A percentile compares a stretch with the other conserved stretches of the same genome.
phyloP scores from a whole-genome alignment of 1,140 invertebrate species.

The Glossosoma conforme region DNA sequence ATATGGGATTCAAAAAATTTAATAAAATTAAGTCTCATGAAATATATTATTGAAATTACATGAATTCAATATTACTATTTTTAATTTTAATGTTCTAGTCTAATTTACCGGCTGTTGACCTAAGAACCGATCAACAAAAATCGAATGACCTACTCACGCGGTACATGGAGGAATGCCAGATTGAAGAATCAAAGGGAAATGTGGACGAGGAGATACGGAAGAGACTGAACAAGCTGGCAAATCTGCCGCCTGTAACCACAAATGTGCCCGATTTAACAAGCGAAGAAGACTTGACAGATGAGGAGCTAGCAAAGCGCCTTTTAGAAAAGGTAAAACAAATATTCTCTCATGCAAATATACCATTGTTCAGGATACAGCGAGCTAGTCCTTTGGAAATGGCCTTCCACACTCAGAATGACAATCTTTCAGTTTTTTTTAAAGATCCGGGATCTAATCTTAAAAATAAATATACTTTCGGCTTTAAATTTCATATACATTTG shows the following conservation, averaged over 20 bases:
- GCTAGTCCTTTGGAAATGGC: too few species aligned
- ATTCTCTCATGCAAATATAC: too few species aligned
- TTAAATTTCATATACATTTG: too few species aligned
- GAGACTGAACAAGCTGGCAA: constrained; percentile 50
- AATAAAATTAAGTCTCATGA: constrained; percentile 7
- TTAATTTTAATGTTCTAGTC: constrained; percentile 33
- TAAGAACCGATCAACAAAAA: constrained; percentile 57
- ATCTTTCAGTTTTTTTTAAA: too few species aligned
- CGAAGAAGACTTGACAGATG: constrained; percentile 37
- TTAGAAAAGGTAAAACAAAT: constrained; percentile 24
- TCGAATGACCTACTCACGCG: constrained; percentile 56
- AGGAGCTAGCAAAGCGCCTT: constrained; percentile 41
- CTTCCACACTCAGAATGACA: too few species aligned
- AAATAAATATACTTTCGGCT: too few species aligned
- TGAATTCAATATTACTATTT: constrained; percentile 4
- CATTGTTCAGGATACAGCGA: too few species aligned
- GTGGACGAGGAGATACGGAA: constrained; percentile 46
- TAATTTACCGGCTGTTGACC: constrained; percentile 38
- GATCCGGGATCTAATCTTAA: too few species aligned
- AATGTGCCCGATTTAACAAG: constrained; percentile 32
- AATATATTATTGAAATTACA: neutral
- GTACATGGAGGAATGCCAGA: constrained; percentile 52
- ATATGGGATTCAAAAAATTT: too few species aligned
- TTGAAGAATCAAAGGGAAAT: constrained; percentile 44
- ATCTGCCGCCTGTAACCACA: constrained; percentile 39